Evolutionary conservation across 1,140 invertebrate species (phyloP).

Genomic region (Glomeris maerens): DNA sequence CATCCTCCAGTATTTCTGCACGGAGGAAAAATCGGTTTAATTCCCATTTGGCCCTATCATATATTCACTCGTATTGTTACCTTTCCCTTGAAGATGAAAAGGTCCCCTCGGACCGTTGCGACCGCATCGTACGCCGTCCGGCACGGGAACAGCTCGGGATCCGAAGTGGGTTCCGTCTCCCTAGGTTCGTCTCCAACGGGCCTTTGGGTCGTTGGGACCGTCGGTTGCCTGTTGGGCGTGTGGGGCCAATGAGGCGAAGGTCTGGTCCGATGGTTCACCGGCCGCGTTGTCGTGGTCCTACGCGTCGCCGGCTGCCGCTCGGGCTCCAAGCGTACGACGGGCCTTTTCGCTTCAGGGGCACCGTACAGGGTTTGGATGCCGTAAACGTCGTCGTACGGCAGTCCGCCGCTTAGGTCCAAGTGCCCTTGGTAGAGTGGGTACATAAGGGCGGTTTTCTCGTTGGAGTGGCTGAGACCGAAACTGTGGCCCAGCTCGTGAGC

Average conservation of each 20-base stretch:
- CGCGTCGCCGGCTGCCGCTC: background rate
- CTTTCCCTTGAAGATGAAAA: background rate
- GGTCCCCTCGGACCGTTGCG: background rate
- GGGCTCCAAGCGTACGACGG: background rate
- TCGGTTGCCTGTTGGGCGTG: background rate
- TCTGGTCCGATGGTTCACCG: background rate
- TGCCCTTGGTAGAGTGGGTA: constrained; percentile 79
- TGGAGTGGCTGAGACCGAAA: constrained; percentile 76
- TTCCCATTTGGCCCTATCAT: too few species aligned
- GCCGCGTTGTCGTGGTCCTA: background rate
- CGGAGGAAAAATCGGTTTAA: too few species aligned
- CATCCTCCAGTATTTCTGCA: too few species aligned
- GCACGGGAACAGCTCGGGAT: background rate
- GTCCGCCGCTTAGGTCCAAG: background rate
- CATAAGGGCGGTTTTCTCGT: constrained; percentile 73
- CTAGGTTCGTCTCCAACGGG: background rate
- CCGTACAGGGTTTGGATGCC: background rate
- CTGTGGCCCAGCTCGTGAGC: constrained; percentile 91
- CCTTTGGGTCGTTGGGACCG: background rate
- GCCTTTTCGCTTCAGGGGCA: background rate
- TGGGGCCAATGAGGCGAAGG: background rate
- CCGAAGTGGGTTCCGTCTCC: background rate
- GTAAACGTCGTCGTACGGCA: background rate
- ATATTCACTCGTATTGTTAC: too few species aligned
- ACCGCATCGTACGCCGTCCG: background rate